These are phyloP conservation scores for Lepidostoma basale DNA, from an alignment of 1,140 invertebrate genomes.

Conservation along the genomic window DNA sequence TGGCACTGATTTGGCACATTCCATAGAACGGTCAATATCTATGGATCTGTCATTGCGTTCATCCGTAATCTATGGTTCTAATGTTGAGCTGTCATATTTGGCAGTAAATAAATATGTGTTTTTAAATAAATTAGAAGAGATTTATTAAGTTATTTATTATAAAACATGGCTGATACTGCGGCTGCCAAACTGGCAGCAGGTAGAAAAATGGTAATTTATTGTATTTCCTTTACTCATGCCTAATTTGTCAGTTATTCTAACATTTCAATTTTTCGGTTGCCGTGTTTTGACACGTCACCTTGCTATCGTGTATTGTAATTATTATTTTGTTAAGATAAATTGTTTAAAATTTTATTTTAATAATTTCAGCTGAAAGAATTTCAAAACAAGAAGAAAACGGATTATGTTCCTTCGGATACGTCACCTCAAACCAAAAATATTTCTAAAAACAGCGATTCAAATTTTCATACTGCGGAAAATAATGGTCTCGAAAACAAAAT, in stretches of 20 bases:
- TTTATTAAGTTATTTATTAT: background rate
- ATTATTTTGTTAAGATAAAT: background rate
- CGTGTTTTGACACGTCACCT: conserved; percentile 33
- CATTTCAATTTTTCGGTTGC: background rate
- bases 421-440: background rate
- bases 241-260: background rate
- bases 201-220: conserved; percentile 22
- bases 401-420: background rate
- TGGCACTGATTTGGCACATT: too few species aligned
- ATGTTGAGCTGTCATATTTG: conserved; percentile 13
- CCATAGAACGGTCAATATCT: too few species aligned
- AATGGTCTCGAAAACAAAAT: background rate
- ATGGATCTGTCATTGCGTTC: too few species aligned
- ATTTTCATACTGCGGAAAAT: background rate
- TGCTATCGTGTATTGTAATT: background rate
- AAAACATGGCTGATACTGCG: conserved; percentile 25
- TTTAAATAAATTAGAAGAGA: background rate
- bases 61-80: too few species aligned
- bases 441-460: background rate
- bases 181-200: conserved; percentile 29
- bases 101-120: conserved; percentile 10
- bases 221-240: background rate
- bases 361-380: conserved; percentile 29
- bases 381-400: conserved; percentile 31
- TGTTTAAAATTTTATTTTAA: background rate